phyloP scores from a whole-genome alignment of 2,888 invertebrate species.

The Ochropleura leucogaster region DNA sequence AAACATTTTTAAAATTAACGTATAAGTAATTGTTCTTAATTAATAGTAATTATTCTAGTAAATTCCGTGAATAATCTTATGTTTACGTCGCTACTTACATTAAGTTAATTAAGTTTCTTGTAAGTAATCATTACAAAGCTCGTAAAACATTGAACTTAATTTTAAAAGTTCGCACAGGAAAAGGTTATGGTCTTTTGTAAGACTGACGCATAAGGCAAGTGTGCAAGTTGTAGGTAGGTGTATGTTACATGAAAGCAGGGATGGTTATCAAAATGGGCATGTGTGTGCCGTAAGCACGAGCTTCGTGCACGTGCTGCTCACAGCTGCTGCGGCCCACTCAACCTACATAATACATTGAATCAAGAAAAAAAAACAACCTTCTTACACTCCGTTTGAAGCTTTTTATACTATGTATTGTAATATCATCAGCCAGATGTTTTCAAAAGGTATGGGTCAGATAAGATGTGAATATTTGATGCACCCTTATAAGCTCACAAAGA shows the following conservation, averaged over 20 bases:
- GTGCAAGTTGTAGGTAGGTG: constrained; percentile 25
- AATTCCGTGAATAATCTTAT: neutral
- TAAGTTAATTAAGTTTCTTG: neutral
- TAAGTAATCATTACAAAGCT: neutral
- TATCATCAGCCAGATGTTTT: constrained; percentile 11
- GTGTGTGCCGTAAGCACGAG: constrained; percentile 61
- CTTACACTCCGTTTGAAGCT: neutral
- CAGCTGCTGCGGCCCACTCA: constrained; percentile 68
- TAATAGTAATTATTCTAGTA: neutral
- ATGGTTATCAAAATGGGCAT: constrained; percentile 62
- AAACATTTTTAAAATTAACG: neutral
- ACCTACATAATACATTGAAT: constrained; percentile 41
- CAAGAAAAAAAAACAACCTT: constrained; percentile 38
- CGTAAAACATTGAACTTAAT: neutral
- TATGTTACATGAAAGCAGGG: constrained; percentile 44
- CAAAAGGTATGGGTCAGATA: constrained; percentile 3
- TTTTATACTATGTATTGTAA: constrained; percentile 7
- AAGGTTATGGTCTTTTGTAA: neutral
- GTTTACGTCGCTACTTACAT: neutral
- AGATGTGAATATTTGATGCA: constrained; percentile 20
- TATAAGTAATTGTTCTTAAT: constrained; percentile 4
- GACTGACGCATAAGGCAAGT: constrained; percentile 7
- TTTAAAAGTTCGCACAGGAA: neutral
- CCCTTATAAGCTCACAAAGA: constrained; percentile 1
- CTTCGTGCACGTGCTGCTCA: constrained; percentile 70